Evolutionary conservation across 2,797 vertebrate species (phyloP).

Genomic region (Adrianichthys oophorus): DNA sequence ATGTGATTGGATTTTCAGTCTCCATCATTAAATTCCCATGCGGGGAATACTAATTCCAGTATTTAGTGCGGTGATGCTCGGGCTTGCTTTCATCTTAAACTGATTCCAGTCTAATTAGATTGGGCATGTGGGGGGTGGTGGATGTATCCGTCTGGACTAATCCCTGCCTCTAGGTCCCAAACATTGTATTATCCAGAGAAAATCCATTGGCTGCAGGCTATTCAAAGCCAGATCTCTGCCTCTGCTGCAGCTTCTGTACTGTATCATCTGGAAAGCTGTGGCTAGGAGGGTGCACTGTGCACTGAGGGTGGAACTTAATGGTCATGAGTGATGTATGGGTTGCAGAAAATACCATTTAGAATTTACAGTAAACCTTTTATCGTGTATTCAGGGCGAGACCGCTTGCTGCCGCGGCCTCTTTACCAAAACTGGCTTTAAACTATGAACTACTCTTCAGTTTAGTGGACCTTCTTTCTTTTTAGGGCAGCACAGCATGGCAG

Average conservation of each 20-base stretch:
- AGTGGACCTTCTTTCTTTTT: slow-evolving; percentile 44
- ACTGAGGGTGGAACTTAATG: slow-evolving; percentile 71
- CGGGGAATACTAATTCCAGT: slow-evolving; percentile 86
- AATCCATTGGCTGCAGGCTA: slow-evolving; percentile 81
- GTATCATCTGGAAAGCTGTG: slow-evolving; percentile 75
- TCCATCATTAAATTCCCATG: slow-evolving; percentile 83
- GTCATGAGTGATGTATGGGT: slow-evolving; percentile 76
- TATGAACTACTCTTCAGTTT: slow-evolving; percentile 50
- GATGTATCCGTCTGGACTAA: slow-evolving; percentile 82
- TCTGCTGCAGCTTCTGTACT: slow-evolving; percentile 69
- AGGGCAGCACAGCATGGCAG: slow-evolving; percentile 29
- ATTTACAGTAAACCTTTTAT: slow-evolving; percentile 78
- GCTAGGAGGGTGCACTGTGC: slow-evolving; percentile 66
- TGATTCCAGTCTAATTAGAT: slow-evolving; percentile 86
- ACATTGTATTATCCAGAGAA: slow-evolving; percentile 84
- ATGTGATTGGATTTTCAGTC: slow-evolving; percentile 82
- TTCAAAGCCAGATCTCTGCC: slow-evolving; percentile 77
- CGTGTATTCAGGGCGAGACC: slow-evolving; percentile 69
- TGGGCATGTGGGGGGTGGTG: slow-evolving; percentile 82
- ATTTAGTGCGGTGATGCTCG: slow-evolving; percentile 82
- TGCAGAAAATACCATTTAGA: slow-evolving; percentile 75
- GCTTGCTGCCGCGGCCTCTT: slow-evolving; percentile 63
- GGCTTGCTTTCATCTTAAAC: slow-evolving; percentile 85
- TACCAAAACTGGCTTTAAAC: slow-evolving; percentile 62
- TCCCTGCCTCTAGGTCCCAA: slow-evolving; percentile 81